Base-by-base conservation (phyloP, 2,113 vertebrate genomes). In the Bombycilla garrulus region DNA sequence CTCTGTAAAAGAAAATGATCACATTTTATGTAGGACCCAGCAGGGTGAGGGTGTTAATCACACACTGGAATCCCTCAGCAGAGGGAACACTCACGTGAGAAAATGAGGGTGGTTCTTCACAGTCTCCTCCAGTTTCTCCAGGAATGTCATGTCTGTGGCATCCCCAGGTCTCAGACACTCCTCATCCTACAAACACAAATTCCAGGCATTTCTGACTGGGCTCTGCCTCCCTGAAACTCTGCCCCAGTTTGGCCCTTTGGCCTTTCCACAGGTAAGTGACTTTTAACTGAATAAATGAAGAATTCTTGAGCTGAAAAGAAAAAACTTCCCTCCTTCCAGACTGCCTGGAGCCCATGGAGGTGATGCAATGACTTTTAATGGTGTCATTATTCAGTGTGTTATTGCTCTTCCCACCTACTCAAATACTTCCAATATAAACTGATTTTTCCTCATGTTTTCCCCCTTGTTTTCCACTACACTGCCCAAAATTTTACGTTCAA, bases 101-200 rank as follows among this genome's bases (percentile, higher is more conserved):
- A 99, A 99, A 97, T 99, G 99, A 4, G 99, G 95, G 65, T 99
- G 99, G 94, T 98, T 98, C 96, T 99, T 99, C 81, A 99, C 94
- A 0, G 98, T 99, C 96, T 98, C 97, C 97, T 99, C 99, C 95
- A 99, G 93, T 95, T 99, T 99, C 98, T 99, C 99, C 79, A 99
- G 96, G 97, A 99, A 99, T 6, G 99, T 99, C 60, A 98, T 84
- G 61, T 99, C 99, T 15, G 98, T 99, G 96, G 99, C 99, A 60
- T 99, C 99, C 56, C 99, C 99, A 1, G 99, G 99, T 60, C 99
- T 98, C 67, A 99, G 98, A 90, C 99, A 99, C 93, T 99, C 99
- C 90, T 99, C 99, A 81, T 99, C 99, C 99, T 99, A 90, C 47
- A 91, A 60, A 66, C 28, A 72, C 2, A 1, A 44, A 6, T 40